phyloP scores from a whole-genome alignment of 2,113 vertebrate genomes.

The Semicossyphus pulcher region DNA sequence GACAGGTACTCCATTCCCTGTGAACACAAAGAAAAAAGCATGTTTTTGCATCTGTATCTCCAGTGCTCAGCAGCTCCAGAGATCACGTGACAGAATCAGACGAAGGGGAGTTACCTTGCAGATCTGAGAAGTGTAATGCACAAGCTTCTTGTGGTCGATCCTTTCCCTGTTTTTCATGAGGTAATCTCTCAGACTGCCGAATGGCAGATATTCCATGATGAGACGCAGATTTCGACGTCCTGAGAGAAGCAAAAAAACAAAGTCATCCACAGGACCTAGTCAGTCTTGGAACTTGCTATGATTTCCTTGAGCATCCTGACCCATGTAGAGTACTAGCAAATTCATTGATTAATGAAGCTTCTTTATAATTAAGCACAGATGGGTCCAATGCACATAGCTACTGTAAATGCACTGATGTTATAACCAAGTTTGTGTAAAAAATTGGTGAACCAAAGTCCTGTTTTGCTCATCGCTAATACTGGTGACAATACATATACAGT shows the following conservation, averaged over 20 bases:
- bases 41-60: background rate
- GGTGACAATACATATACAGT: background rate
- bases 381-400: too few relatives aligned
- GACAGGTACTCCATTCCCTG: conserved; percentile 99
- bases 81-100: background rate
- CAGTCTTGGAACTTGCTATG: too few relatives aligned
- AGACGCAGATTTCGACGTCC: conserved; percentile 94
- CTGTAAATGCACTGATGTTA: background rate
- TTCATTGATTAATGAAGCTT: too few relatives aligned
- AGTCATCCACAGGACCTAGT: too few relatives aligned
- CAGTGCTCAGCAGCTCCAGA: background rate
- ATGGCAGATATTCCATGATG: conserved; percentile 98
- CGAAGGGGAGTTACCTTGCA: conserved; percentile 88
- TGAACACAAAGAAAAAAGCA: background rate
- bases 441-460: background rate
- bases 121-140: conserved; percentile 95
- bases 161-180: conserved; percentile 95
- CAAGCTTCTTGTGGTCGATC: conserved; percentile 93
- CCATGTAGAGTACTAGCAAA: too few relatives aligned
- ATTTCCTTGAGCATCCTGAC: too few relatives aligned
- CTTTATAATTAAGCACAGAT: too few relatives aligned
- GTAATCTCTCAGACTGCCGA: conserved; percentile 96
- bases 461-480: background rate
- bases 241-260: conserved; percentile 39
- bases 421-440: background rate